A percentile compares a stretch with the other conserved stretches of the same genome.
Conservation (phyloP, 2,888 invertebrate genomes). For the Notodromas monacha region DNA sequence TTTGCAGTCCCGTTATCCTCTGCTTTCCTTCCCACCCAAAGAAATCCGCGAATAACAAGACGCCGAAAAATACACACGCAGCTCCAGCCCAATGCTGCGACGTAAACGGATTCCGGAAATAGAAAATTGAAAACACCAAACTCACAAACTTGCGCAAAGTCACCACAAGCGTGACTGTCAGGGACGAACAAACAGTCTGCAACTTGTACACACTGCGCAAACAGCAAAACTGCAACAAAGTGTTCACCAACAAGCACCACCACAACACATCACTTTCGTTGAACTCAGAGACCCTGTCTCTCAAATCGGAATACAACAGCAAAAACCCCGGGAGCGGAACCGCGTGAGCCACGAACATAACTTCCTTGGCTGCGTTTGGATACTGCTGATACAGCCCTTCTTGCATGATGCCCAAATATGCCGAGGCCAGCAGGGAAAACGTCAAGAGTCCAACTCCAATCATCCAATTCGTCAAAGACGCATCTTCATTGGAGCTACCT, state of each 20-base stretch:
- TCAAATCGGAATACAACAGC: conserved; percentile 38
- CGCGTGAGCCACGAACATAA: conserved; percentile 30
- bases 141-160: conserved; percentile 83
- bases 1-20: too few species aligned
- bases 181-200: conserved; percentile 67
- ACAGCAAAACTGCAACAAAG: too few species aligned
- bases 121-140: conserved; percentile 67
- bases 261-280: too few species aligned
- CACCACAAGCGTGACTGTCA: conserved; percentile 78
- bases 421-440: conserved; percentile 59
- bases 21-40: too few species aligned
- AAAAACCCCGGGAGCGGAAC: conserved; percentile 64
- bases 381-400: conserved; percentile 45
- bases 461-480: too few species aligned
- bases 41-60: conserved; percentile 72
- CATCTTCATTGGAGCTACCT: conserved; percentile 5
- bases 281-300: conserved; percentile 36
- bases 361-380: conserved; percentile 72
- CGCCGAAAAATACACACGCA: conserved; percentile 58
- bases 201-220: conserved; percentile 76
- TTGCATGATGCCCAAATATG: conserved; percentile 79
- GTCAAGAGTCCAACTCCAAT: conserved; percentile 51
- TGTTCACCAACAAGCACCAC: too few species aligned
- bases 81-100: conserved; percentile 67
- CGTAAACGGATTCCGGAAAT: conserved; percentile 81